These are phyloP conservation scores for Rhinopithecus roxellana DNA, from an alignment of 2,113 vertebrate species.

Conservation along the genomic window DNA sequence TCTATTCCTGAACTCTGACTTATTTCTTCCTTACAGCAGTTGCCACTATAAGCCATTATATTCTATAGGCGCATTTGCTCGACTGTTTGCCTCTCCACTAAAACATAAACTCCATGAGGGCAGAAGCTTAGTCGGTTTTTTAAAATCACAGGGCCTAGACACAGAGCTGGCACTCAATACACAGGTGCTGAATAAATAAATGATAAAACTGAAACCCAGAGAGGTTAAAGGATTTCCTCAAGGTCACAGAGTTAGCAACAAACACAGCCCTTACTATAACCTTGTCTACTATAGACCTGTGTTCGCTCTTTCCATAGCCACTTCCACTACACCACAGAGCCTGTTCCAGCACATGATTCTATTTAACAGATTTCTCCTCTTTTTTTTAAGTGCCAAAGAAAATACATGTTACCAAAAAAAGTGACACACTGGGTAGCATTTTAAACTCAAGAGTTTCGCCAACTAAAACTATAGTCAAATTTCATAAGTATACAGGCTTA, in stretches of 20 bases:
- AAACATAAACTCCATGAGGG: neutral
- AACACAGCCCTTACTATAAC: neutral
- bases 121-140: neutral
- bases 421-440: constrained; percentile 45
- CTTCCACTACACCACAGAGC: neutral
- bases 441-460: constrained; percentile 50
- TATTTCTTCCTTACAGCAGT: neutral
- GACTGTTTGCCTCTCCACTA: neutral
- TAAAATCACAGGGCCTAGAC: neutral
- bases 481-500: neutral
- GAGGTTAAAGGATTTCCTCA: constrained; percentile 54
- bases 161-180: neutral
- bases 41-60: neutral
- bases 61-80: neutral
- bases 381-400: constrained; percentile 40
- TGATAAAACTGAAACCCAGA: neutral
- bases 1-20: neutral
- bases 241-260: constrained; percentile 45
- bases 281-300: neutral
- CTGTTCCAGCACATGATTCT: constrained; percentile 15
- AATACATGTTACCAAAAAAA: constrained; percentile 58
- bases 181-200: neutral
- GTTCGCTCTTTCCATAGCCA: neutral
- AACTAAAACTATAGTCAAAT: constrained; percentile 44
- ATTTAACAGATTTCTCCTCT: constrained; percentile 18